These are phyloP conservation scores for Paramuricea clavata DNA, from an alignment of 92 coral and sea anemone genomes.

Conservation along the genomic window DNA sequence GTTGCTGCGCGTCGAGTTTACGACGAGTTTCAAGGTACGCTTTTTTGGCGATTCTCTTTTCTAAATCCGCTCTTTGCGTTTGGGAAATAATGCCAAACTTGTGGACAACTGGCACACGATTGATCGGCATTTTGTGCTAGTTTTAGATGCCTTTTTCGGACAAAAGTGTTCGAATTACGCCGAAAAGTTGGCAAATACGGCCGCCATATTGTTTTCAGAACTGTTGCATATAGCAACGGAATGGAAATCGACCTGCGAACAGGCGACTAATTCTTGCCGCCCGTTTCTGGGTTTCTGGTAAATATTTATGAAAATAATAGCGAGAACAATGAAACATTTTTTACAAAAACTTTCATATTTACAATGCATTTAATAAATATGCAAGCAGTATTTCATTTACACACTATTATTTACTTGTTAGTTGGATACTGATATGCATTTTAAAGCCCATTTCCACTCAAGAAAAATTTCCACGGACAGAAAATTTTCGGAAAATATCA, in stretches of 20 bases:
- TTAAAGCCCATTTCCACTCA: too few species aligned
- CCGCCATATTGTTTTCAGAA: conserved; percentile 19
- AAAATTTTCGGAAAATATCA: too few species aligned
- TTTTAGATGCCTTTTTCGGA: background rate
- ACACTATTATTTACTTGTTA: background rate
- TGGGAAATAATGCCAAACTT: conserved; percentile 98
- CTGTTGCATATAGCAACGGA: conserved; percentile 26
- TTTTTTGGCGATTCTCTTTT: conserved; percentile 83
- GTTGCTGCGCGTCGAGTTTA: background rate
- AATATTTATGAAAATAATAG: background rate
- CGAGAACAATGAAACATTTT: background rate
- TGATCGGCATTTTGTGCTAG: conserved; percentile 79
- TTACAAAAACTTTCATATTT: background rate
- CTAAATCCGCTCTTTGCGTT: conserved; percentile 82
- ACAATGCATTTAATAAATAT: background rate
- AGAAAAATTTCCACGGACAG: too few species aligned
- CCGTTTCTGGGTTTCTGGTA: background rate
- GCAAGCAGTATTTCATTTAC: background rate
- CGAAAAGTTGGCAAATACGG: conserved; percentile 2
- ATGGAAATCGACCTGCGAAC: background rate
- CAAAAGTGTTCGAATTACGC: background rate
- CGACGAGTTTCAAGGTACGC: conserved; percentile 65
- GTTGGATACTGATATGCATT: background rate
- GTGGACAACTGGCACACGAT: conserved; percentile 87
- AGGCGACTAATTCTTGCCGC: background rate